Evolutionary conservation across 2,888 invertebrate species (phyloP).

Genomic region (Phania funesta): DNA sequence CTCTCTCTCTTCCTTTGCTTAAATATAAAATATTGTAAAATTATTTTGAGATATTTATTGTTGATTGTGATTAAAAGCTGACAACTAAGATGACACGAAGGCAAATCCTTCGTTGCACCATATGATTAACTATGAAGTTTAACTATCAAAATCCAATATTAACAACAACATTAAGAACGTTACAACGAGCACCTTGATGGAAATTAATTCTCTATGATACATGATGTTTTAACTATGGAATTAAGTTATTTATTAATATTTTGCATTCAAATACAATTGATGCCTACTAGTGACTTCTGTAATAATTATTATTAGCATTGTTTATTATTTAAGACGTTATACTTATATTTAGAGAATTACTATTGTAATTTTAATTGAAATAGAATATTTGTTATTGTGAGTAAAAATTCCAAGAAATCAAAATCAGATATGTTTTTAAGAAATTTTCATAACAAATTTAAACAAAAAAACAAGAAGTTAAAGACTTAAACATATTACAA

Average conservation of each 20-base stretch:
- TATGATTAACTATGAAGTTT: conserved; percentile 23
- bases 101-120: conserved; percentile 42
- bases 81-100: conserved; percentile 37
- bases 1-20: too few species aligned
- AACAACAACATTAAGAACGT: background rate
- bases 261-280: background rate
- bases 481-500: too few species aligned
- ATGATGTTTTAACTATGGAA: conserved; percentile 8
- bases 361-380: conserved; percentile 11
- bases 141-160: conserved; percentile 13
- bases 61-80: conserved; percentile 42
- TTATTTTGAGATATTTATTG: background rate
- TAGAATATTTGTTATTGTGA: too few species aligned
- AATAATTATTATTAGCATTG: background rate
- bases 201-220: conserved; percentile 1
- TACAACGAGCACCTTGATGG: conserved; percentile 13
- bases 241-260: conserved; percentile 22
- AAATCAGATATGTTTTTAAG: too few species aligned
- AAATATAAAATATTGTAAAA: too few species aligned
- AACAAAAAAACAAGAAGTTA: too few species aligned
- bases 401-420: too few species aligned
- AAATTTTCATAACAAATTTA: too few species aligned
- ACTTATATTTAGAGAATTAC: background rate
- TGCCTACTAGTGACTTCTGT: background rate
- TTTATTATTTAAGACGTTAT: background rate